Conservation (phyloP, 2,888 invertebrate genomes). For the Zygogramma bicolorata region DNA sequence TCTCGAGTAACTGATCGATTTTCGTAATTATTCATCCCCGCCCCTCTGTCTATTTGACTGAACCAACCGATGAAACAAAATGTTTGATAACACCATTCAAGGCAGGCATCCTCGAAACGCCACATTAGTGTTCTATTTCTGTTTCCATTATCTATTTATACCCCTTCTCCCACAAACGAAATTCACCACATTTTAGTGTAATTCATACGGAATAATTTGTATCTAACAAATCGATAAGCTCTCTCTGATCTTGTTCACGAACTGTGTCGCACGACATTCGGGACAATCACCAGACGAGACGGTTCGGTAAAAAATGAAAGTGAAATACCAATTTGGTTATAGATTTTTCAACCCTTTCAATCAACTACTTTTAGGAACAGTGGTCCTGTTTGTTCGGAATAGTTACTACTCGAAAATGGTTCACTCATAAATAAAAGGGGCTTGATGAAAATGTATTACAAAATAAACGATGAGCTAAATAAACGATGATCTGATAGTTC, state of each 20-base stretch:
- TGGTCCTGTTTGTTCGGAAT: too few relatives aligned
- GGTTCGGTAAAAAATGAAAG: not conserved
- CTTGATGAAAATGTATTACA: too few relatives aligned
- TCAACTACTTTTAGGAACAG: too few relatives aligned
- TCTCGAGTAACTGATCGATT: too few relatives aligned
- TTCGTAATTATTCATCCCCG: not conserved
- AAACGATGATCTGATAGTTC: too few relatives aligned
- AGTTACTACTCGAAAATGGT: too few relatives aligned
- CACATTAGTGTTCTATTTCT: conserved; percentile 11
- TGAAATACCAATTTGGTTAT: too few relatives aligned
- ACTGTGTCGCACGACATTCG: not conserved
- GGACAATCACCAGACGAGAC: too few relatives aligned
- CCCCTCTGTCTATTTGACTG: not conserved
- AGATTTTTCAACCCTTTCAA: too few relatives aligned
- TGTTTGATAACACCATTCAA: not conserved
- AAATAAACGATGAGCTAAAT: too few relatives aligned
- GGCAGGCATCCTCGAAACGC: conserved; percentile 13
- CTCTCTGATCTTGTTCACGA: not conserved
- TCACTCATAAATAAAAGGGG: too few relatives aligned
- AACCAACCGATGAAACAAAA: not conserved
- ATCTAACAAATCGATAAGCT: not conserved
- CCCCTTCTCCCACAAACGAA: conserved; percentile 6
- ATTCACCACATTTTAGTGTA: conserved; percentile 16
- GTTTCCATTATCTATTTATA: conserved; percentile 23
- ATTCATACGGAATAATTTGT: conserved; percentile 2